Evolutionary conservation across 2,888 invertebrate species (phyloP), one percentile per base, ranked within the genome.

Genomic region (Polia nebulosa): DNA sequence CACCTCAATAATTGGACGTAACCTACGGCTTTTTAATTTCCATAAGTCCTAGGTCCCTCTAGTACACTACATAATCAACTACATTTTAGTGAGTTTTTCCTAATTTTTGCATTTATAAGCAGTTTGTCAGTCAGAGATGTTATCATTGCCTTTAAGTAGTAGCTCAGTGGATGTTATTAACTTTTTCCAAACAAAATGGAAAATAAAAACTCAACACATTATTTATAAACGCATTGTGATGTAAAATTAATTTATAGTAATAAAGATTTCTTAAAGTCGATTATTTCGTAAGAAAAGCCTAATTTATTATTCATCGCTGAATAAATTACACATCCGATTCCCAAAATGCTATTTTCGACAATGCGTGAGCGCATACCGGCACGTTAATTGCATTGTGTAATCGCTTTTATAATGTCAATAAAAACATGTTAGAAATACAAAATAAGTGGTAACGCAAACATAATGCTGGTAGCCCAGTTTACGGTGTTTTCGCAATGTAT

Each of bases 401-500:
- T 76, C 60, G 64, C 66, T 82, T 84, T 87, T 87, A 85, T 85
- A 85, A 72, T 87, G 89, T 88, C 91, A 89, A 90, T 91, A 90
- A 87, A 86, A 85, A 83, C 81, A 88, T 79, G 87, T 72, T 85
- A 85, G 85, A 86, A 88, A 90, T 87, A 87, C 86, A 86, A 88
- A 89, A 88, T 88, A 83, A 72, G 72, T 75, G 83, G 88, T 88
- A 89, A 87, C 80, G 56, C 81, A 67, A 83, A 85, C 87, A 87
- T 88, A 88, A 90, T 84, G 78, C 78, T 80, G 67, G 81, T 85
- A 88, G 84, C 88, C 88, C 83, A 86, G 83, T 89, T 89, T 86
- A 87, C 87, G 83, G 87, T 63, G 83, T 87, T 92, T 90, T 92
- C 90, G 93, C 91, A 94, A 92, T 84, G 88, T 84, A 90, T 89